Percentiles rank a stretch among this genome's conserved stretches.
phyloP scores from a whole-genome alignment of 2,113 vertebrate species.

The Psettodes erumei region DNA sequence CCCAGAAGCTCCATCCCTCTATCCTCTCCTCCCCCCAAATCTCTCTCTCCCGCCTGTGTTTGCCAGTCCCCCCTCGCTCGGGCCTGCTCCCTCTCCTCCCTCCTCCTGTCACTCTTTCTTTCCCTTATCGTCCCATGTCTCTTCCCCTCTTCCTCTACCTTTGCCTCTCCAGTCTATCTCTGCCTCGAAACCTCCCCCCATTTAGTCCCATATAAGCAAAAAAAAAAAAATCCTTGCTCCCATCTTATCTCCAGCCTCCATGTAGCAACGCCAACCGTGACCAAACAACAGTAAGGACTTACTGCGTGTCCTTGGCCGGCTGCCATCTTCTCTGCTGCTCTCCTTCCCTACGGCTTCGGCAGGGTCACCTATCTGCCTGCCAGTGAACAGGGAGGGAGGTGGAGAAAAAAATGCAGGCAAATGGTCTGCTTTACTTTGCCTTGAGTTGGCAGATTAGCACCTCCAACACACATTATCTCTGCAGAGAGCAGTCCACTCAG shows the following conservation, averaged over 20 bases:
- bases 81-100: constrained; percentile 6
- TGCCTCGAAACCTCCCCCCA: constrained; percentile 36
- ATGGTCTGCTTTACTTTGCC: constrained; percentile 35
- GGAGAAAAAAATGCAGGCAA: constrained; percentile 17
- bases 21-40: constrained; percentile 19
- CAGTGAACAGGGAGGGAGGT: constrained; percentile 33
- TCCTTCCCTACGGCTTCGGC: constrained; percentile 19
- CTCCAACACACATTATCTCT: constrained; percentile 59
- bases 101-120: constrained; percentile 23
- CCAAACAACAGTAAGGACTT: constrained; percentile 64
- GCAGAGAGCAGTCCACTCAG: constrained; percentile 34
- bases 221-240: constrained; percentile 69
- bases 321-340: constrained; percentile 48
- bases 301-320: constrained; percentile 66
- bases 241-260: constrained; percentile 76
- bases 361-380: constrained; percentile 60
- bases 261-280: constrained; percentile 68
- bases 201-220: constrained; percentile 55
- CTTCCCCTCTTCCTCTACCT: constrained; percentile 20
- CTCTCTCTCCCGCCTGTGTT: constrained; percentile 25
- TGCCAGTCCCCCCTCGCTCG: constrained; percentile 21
- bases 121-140: constrained; percentile 33
- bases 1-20: constrained; percentile 12
- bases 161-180: constrained; percentile 29
- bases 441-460: constrained; percentile 53